Base-by-base conservation (phyloP, 2,888 invertebrate species). In the Anodontia alba region DNA sequence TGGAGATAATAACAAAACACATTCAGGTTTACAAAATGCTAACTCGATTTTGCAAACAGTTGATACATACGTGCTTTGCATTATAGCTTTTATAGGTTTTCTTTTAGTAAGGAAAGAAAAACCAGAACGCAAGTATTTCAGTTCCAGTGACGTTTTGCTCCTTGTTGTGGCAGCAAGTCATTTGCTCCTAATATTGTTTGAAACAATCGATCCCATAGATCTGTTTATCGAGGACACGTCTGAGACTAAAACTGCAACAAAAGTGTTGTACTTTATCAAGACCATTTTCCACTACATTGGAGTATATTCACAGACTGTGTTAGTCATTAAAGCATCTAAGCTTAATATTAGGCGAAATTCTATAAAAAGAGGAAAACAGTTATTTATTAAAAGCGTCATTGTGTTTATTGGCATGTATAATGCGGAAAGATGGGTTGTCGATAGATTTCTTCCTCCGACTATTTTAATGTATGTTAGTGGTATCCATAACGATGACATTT, bases 361-460 rank as follows among this genome's bases (percentile, higher is more conserved):
- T 12, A 36, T 29, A 29, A 31, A 7, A 10, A 20, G n/a, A 20
- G 54, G 29, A 26, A 23, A 20, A 68, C n/a, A 20, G 31, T 12
- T 67, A 7, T n/a, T 43, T 49, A 49, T 74, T 26, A 66, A 74
- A n/a, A 68, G 68, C 7, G 62, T 51, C 0, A 68, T 75, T 7
- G 38, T 75, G 36, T 75, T 75, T 33, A n/a, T 75, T 29, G 49
- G 74, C 20, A 7, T 75, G 15, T 75, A 36, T 38, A 75, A 75
- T 26, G 26, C 42, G 17, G 74, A 75, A 26, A 31, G 74, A 3
- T 75, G 74, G 74, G 20, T 68, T 12, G 38, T 42, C 8, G 74
- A 75, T 49, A 75, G 29, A 10, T 68, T 75, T 68, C 10, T 75
- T 15, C 68, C 68, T 0, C 74, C 74, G 20, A 68, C 33, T 36